Base-by-base conservation (phyloP, 2,888 invertebrate species). In the Chloroclystis v-ata region DNA sequence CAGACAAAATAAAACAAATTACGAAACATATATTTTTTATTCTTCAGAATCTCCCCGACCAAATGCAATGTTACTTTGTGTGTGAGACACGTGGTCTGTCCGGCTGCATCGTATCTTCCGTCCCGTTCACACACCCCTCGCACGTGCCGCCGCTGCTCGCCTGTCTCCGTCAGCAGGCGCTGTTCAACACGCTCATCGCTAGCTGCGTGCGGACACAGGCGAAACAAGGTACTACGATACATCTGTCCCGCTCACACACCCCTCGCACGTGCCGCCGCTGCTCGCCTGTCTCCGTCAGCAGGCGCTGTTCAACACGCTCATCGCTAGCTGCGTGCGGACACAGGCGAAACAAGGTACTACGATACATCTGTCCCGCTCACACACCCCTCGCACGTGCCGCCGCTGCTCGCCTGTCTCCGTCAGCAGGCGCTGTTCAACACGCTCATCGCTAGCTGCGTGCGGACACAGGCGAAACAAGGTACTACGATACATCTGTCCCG, bases 371-470 rank as follows among this genome's bases (percentile, higher is more conserved):
- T 98, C 47, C 97, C 97, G 0, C 98, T 98, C 84, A 96, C 96
- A 0, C 97, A 97, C 82, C 97, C 98, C 1, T 93, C 94, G 5
- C 96, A 97, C 76, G 96, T 97, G 49, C 94, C 97, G 37, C 93
- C 94, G 70, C 94, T 98, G 61, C 89, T 98, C 28, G 92, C 92
- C 28, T 91, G 92, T 55, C 89, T 98, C 10, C 90, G 97, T 2
- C 96, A 97, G 65, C 98, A 98, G 82, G 94, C 96, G 28, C 89
- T 97, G 10, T 97, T 98, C 84, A 98, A 97, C 78, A 92, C 95
- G 11, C 90, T 98, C 30, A 89, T 98, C 33, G 90, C 93, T 16
- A 97, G 97, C 78, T 97, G 97, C 76, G 94, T 98, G 38, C 89
- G 98, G 20, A 91, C 94, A 6, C 35, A 35, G 35, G 20, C 35